Conservation (phyloP, 2,113 vertebrate species). For the Microcebus jonahi region DNA sequence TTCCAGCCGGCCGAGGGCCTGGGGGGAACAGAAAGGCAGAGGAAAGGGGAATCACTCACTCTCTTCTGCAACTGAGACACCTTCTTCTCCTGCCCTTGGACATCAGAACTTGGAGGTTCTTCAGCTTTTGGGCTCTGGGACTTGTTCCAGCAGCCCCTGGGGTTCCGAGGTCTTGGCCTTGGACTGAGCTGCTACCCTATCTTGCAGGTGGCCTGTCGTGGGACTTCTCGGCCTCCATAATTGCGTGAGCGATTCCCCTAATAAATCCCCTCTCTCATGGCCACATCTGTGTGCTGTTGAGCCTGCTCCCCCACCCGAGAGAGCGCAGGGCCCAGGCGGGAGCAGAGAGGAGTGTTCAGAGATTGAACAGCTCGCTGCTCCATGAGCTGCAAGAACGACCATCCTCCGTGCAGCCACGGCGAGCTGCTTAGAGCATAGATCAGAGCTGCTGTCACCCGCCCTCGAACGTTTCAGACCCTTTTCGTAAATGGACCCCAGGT, state of each 20-base stretch:
- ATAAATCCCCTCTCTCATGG: background rate
- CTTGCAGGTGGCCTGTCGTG: no score
- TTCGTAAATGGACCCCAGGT: background rate
- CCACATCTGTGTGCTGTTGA: no score
- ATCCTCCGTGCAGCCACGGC: background rate
- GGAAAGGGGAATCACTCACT: background rate
- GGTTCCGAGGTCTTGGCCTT: background rate
- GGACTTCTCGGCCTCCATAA: background rate
- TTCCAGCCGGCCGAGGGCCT: background rate
- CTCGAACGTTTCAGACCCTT: background rate
- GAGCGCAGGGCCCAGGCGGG: background rate
- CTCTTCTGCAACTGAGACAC: background rate
- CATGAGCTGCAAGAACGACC: rapidly evolving
- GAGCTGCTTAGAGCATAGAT: background rate
- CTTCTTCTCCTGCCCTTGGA: background rate
- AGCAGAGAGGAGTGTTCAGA: background rate
- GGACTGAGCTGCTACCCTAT: background rate
- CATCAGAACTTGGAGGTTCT: background rate
- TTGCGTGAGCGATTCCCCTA: background rate
- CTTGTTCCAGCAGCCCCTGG: no score
- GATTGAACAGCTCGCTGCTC: background rate
- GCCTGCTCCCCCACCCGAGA: background rate
- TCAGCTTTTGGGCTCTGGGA: background rate
- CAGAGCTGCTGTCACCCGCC: background rate
- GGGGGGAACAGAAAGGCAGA: background rate